Base-by-base conservation (phyloP, 2,797 vertebrate species). In the Paramormyrops hopkinsi region DNA sequence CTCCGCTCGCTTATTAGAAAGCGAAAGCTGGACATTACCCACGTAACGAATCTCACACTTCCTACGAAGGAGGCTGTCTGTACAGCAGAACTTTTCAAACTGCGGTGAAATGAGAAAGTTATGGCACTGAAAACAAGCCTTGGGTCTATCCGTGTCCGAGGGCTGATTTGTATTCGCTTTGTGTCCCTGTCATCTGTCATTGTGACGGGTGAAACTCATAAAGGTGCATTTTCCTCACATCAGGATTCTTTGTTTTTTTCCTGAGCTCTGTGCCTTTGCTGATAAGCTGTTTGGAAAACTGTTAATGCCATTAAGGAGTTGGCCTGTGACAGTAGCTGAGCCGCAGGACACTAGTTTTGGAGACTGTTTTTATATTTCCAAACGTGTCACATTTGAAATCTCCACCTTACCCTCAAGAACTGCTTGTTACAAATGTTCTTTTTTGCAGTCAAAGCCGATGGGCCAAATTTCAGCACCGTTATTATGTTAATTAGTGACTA, bases 271-370 rank as follows among this genome's bases (percentile, higher is more conserved):
- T 22, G 19, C 22, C 84, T 84, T 50, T 56, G 51, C 29, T 51
- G 11, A 12, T 56, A 56, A 86, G 53, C 85, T 41, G 25, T 54
- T 86, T 54, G 25, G 14, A 86, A 50, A 79, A 44, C 44, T 50
- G 25, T 86, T 86, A 56, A 86, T 56, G 51, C 48, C 50, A 86
- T 86, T 86, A 86, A 86, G 33, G 0, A 59, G 53, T 12, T 86
- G 17, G 25, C 12, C 53, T 56, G 17, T 86, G 85, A 86, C 51
- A 56, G 41, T 1, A 17, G 1, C 22, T 82, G 50, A 50, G 25
- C 51, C 6, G 6, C 12, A 86, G 85, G 11, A 86, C 48, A n/a
- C 25, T 9, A 33, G 12, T 14, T 37, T 48, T 29, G 19, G 48
- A 50, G 29, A 25, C 25, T 3, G 17, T 19, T 54, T 56, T 12